Evolutionary conservation across 2,888 invertebrate species (phyloP).

Genomic region (Phorcus lineatus): DNA sequence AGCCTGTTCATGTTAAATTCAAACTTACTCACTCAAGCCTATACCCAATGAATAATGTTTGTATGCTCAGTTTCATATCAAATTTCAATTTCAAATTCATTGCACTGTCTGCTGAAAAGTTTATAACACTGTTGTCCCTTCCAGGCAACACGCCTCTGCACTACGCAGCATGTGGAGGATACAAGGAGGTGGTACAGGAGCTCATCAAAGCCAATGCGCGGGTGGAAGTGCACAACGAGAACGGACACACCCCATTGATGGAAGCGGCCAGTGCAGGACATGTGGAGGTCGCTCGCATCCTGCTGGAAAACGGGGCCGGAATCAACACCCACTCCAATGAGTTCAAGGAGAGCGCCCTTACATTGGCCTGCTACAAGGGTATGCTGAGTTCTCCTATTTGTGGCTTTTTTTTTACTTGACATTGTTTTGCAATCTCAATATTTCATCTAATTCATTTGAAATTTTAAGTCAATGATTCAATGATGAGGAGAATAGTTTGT

Average conservation of each 20-base stretch:
- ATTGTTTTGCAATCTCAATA: background rate
- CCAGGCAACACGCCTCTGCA: conserved; percentile 86
- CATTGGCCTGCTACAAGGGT: conserved; percentile 94
- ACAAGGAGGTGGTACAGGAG: conserved; percentile 90
- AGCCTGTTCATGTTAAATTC: too few relatives aligned
- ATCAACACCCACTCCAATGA: conserved; percentile 99
- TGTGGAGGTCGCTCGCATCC: conserved; percentile 79
- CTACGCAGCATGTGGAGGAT: conserved; percentile 84
- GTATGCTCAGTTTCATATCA: too few relatives aligned
- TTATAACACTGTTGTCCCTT: background rate
- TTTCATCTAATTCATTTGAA: background rate
- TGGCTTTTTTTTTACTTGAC: too few relatives aligned
- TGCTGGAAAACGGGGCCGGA: conserved; percentile 94
- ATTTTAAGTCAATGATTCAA: too few relatives aligned
- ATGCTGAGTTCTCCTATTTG: background rate
- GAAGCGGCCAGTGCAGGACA: conserved; percentile 77
- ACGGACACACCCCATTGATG: conserved; percentile 94
- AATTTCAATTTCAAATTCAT: too few relatives aligned
- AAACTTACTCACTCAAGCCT: too few relatives aligned
- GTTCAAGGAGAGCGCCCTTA: conserved; percentile 98
- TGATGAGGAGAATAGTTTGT: too few relatives aligned
- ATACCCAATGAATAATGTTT: too few relatives aligned
- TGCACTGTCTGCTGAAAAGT: too few relatives aligned
- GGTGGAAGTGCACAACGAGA: conserved; percentile 99
- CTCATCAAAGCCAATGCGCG: conserved; percentile 93